phyloP scores from a whole-genome alignment of 2,888 invertebrate genomes.

The Glaucopsyche alexis region DNA sequence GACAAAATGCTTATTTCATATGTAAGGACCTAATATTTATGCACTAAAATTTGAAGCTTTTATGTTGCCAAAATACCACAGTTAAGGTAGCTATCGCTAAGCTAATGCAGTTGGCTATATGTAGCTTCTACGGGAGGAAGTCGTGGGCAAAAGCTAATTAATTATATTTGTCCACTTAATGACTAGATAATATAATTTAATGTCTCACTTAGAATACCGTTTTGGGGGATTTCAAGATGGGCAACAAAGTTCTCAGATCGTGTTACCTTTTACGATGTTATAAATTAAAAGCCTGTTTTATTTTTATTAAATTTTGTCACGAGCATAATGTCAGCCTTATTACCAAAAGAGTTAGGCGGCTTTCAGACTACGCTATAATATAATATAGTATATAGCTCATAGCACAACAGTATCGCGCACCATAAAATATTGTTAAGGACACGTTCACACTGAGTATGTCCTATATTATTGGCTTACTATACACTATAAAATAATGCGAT shows the following conservation, averaged over 20 bases:
- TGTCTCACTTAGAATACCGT: not conserved
- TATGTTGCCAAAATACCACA: not conserved
- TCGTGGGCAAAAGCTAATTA: not conserved
- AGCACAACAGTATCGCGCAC: too few species aligned
- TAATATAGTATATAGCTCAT: too few species aligned
- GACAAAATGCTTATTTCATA: too few species aligned
- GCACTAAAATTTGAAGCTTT: too few species aligned
- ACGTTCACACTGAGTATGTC: too few species aligned
- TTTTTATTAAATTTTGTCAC: slow-evolving; percentile 16
- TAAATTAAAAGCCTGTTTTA: slow-evolving; percentile 25
- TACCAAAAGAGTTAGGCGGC: not conserved
- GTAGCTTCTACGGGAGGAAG: not conserved
- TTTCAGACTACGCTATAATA: too few species aligned
- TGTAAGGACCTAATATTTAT: too few species aligned
- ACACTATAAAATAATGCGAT: too few species aligned
- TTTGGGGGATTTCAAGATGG: slow-evolving; percentile 9
- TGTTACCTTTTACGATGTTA: slow-evolving; percentile 25
- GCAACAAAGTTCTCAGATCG: slow-evolving; percentile 5
- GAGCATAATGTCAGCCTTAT: not conserved
- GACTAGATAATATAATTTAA: not conserved
- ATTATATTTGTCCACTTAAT: not conserved
- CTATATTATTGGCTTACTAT: too few species aligned
- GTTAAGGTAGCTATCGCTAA: not conserved
- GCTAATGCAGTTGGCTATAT: not conserved
- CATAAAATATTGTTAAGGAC: too few species aligned